phyloP scores from a whole-genome alignment of 1,140 invertebrate genomes.

The Periplaneta americana region DNA sequence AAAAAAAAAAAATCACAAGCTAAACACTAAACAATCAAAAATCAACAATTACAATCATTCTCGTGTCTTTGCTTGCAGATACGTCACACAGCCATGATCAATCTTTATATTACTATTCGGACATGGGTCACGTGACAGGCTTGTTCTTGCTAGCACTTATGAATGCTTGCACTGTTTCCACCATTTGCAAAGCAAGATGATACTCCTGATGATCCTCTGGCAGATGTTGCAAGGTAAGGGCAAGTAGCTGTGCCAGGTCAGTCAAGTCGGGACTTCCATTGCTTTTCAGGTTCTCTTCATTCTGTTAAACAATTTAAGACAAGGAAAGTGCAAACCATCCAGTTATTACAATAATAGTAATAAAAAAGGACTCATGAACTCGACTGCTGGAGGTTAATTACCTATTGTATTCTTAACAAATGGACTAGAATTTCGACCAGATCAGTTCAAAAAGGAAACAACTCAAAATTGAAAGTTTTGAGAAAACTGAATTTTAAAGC shows the following conservation, averaged over 20 bases:
- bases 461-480: no score
- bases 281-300: conserved; percentile 23
- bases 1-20: no score
- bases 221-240: conserved; percentile 16
- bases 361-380: no score
- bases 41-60: no score
- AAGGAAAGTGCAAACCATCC: no score
- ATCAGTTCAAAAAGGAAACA: no score
- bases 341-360: no score
- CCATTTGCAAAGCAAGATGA: conserved; percentile 19
- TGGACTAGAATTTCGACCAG: no score
- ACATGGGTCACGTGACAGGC: not conserved
- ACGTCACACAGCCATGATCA: not conserved
- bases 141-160: not conserved
- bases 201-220: conserved; percentile 19
- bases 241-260: conserved; percentile 13
- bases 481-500: no score
- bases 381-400: no score
- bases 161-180: conserved; percentile 20
- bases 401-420: no score
- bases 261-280: conserved; percentile 7
- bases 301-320: conserved; percentile 23
- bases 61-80: not conserved
- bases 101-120: not conserved
- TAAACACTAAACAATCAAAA: not conserved